Conservation (phyloP, 2,888 invertebrate species). For the Lepidonotus clava region DNA sequence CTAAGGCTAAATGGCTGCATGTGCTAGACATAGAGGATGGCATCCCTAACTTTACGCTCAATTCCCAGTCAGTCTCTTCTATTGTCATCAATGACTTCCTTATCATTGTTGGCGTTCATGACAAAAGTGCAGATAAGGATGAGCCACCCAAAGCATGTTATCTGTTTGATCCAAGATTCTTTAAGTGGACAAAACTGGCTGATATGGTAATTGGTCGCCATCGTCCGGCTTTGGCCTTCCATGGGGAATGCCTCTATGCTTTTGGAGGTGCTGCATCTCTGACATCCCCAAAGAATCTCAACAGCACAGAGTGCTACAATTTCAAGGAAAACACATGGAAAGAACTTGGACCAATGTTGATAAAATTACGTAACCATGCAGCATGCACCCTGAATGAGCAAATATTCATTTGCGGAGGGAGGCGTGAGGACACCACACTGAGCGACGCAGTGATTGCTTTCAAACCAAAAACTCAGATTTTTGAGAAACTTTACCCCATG, state of each 20-base stretch:
- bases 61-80: not conserved
- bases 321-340: slow-evolving; percentile 7
- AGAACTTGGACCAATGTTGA: not conserved
- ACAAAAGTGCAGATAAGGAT: not conserved
- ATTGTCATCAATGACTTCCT: slow-evolving; percentile 38
- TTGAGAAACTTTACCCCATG: not conserved
- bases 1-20: slow-evolving; percentile 17
- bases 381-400: not conserved
- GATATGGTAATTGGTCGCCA: not conserved
- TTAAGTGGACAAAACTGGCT: slow-evolving; percentile 32
- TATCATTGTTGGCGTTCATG: not conserved
- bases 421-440: not conserved
- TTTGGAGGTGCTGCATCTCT: slow-evolving; percentile 6
- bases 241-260: slow-evolving; percentile 25
- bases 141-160: slow-evolving; percentile 13
- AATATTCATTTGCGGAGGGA: not conserved
- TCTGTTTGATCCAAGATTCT: slow-evolving; percentile 8
- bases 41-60: not conserved
- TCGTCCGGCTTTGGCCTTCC: not conserved
- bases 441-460: not conserved
- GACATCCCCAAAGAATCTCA: not conserved
- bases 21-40: not conserved
- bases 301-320: slow-evolving; percentile 28
- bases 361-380: slow-evolving; percentile 36
- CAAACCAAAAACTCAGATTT: not conserved